Evolutionary conservation across 2,888 invertebrate genomes (phyloP).

Genomic region (Didymodactylos carnosus): DNA sequence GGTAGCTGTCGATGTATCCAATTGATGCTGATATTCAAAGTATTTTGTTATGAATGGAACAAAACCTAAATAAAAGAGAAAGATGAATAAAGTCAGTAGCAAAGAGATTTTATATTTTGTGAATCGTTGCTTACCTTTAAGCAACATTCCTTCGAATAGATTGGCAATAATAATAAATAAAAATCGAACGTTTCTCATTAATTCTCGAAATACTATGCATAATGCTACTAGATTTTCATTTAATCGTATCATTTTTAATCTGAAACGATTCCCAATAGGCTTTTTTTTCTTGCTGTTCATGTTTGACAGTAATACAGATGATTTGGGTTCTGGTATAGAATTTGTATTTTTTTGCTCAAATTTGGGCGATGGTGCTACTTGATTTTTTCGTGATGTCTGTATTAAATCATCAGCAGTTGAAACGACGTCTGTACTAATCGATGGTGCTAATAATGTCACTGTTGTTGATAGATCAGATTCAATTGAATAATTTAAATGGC

Average conservation of each 20-base stretch:
- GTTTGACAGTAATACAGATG: background rate
- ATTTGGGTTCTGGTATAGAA: background rate
- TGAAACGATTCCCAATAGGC: too few species aligned
- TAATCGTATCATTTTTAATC: too few species aligned
- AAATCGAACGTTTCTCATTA: background rate
- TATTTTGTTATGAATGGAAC: conserved; percentile 6
- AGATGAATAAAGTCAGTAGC: background rate
- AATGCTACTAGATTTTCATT: background rate
- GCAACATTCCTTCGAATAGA: background rate
- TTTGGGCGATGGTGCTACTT: too few species aligned
- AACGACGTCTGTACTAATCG: background rate
- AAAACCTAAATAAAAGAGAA: background rate
- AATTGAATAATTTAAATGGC: too few species aligned
- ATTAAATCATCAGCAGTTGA: too few species aligned
- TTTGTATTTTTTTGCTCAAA: too few species aligned
- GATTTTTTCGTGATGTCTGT: too few species aligned
- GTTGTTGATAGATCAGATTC: background rate
- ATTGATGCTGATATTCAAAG: conserved; percentile 7
- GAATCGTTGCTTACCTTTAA: background rate
- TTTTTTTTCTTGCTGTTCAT: too few species aligned
- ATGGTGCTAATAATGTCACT: background rate
- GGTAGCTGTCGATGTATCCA: conserved; percentile 8
- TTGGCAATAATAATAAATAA: background rate
- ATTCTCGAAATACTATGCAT: background rate
- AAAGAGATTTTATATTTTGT: background rate